Base-by-base conservation (phyloP, 2,113 vertebrate species). In the Chlorodrepanis virens region DNA sequence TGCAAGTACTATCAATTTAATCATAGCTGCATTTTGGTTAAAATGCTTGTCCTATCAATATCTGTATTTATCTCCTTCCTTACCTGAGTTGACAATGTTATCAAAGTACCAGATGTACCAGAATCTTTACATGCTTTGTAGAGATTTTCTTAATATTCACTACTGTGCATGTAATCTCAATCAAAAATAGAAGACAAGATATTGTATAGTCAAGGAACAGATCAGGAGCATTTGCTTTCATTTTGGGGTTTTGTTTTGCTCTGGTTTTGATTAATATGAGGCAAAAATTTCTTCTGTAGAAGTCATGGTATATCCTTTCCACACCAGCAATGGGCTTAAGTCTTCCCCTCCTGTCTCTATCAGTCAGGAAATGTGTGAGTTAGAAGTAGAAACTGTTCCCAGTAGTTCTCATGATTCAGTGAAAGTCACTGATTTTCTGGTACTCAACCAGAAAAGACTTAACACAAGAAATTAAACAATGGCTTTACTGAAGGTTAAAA, bases 391-490 rank as follows among this genome's bases (percentile, higher is more conserved):
- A 42, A 35, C 23, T 74, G 72, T 68, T 94, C 79, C 67, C 7
- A 71, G 3, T 59, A 83, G 61, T 35, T 94, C 42, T 91, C 63
- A 40, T 85, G 64, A 87, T 72, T 91, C 78, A 82, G 61, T 91
- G 94, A 95, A 97, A 82, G 92, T 93, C 94, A 75, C 60, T 96
- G 71, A 31, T 78, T 92, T 93, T 77, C 49, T 56, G 31, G 35
- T 96, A 22, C 27, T 94, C 40, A 53, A 49, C 76, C 85, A 92
- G 75, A 90, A 86, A 91, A 83, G 82, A 29, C 59, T 93, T 94
- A 63, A 89, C 33, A 25, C 49, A 45, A 93, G 75, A 87, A 88
- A 88, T 91, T 83, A 77, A 95, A 85, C 82, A 35, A n/a, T 77
- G 63, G 53, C n/a, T 82, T n/a, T 50, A 71, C 33, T 86, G 65